phyloP scores from a whole-genome alignment of 2,797 vertebrate species.

The Yasuhikotakia modesta region DNA sequence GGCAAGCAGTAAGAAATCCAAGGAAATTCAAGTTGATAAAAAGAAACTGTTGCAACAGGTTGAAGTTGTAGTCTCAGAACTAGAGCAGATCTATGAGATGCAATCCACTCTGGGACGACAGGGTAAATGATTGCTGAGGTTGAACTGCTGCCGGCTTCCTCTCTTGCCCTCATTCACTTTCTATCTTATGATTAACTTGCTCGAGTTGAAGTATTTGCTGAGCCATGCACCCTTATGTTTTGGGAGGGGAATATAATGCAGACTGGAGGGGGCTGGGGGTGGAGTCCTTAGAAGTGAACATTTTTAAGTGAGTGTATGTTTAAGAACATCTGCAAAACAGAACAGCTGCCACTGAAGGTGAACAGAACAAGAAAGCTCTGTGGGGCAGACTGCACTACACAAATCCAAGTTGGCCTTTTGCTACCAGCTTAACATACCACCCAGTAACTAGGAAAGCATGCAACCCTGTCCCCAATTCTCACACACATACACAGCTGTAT shows the following conservation, averaged over 20 bases:
- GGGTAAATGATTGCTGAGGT: slow-evolving; percentile 74
- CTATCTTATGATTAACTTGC: slow-evolving; percentile 98
- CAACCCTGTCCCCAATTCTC: slow-evolving; percentile 27
- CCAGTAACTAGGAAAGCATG: slow-evolving; percentile 73
- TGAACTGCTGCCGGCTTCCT: slow-evolving; percentile 45
- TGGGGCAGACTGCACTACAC: slow-evolving; percentile 79
- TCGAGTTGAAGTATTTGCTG: slow-evolving; percentile 99
- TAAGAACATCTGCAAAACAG: slow-evolving; percentile 38
- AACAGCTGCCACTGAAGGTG: slow-evolving; percentile 83
- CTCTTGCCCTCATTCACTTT: slow-evolving; percentile 39
- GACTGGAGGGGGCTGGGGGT: slow-evolving; percentile 59
- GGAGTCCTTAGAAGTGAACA: slow-evolving; percentile 59
- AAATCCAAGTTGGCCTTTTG: slow-evolving; percentile 86
- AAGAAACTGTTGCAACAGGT: no score
- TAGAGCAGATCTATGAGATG: no score
- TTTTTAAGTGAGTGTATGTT: slow-evolving; percentile 48
- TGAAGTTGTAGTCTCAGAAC: no score
- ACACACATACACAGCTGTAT: slow-evolving; percentile 53
- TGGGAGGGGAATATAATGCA: slow-evolving; percentile 72
- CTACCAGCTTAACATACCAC: slow-evolving; percentile 84
- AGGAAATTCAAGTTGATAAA: slow-evolving; percentile 59
- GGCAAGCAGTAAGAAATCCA: slow-evolving; percentile 55
- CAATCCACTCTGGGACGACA: slow-evolving; percentile 28
- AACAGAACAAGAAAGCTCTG: slow-evolving; percentile 90
- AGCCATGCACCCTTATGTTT: slow-evolving; percentile 82